These are phyloP conservation scores for Drosophila cardini DNA, from an alignment of 1,140 invertebrate species.

Conservation along the genomic window DNA sequence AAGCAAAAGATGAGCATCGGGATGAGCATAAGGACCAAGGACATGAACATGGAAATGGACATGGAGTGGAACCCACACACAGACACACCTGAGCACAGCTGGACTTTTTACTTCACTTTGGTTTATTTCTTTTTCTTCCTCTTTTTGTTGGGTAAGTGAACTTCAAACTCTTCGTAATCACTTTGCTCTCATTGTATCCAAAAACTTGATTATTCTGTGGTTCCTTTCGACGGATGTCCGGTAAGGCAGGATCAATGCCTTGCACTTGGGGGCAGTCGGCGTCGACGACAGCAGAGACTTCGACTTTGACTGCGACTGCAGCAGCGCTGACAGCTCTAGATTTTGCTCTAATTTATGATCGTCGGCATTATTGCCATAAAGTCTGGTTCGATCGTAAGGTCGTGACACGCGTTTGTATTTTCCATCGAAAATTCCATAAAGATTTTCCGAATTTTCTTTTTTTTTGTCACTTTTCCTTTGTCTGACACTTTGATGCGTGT, in stretches of 20 bases:
- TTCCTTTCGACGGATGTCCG: slow-evolving; percentile 42
- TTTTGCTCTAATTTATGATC: slow-evolving; percentile 43
- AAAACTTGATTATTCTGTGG: slow-evolving; percentile 38
- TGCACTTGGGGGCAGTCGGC: neutral
- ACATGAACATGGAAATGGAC: slow-evolving; percentile 8
- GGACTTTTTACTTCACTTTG: slow-evolving; percentile 5
- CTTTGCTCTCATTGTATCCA: slow-evolving; percentile 18
- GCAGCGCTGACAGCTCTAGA: slow-evolving; percentile 30
- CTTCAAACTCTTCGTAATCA: slow-evolving; percentile 14
- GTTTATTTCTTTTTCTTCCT: neutral
- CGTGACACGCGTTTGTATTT: slow-evolving; percentile 34
- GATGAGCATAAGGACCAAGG: slow-evolving; percentile 17
- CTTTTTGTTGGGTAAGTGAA: slow-evolving; percentile 34
- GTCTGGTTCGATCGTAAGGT: neutral
- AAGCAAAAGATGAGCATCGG: slow-evolving; percentile 29
- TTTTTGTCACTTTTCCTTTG: slow-evolving; percentile 42
- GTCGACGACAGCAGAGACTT: neutral
- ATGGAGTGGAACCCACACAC: slow-evolving; percentile 34
- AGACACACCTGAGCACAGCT: slow-evolving; percentile 24
- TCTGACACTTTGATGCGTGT: slow-evolving; percentile 34
- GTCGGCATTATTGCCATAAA: slow-evolving; percentile 21
- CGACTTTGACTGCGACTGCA: neutral
- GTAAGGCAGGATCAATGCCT: slow-evolving; percentile 11
- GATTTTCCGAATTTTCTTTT: slow-evolving; percentile 19
- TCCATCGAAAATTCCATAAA: neutral